Conservation (phyloP, 2,113 vertebrate genomes). For the Aleadryas rufinucha region DNA sequence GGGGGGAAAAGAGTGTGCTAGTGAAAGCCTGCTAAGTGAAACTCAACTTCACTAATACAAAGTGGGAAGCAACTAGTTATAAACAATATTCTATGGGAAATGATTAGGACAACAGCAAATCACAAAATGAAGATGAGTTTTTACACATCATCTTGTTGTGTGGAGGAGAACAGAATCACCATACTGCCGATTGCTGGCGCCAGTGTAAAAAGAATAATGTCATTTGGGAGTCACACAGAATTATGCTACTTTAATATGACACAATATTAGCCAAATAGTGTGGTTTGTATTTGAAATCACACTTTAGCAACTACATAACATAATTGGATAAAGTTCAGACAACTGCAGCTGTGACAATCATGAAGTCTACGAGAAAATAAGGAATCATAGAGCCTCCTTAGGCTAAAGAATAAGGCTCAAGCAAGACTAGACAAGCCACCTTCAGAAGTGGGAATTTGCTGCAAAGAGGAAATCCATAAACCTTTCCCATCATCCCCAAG, state of each 20-base stretch:
- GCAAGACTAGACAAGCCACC: not conserved
- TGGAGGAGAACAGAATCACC: not conserved
- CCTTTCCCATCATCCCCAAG: not conserved
- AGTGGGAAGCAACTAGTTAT: not conserved
- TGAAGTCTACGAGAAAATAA: not conserved
- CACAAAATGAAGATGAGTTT: not conserved
- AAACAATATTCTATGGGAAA: not conserved
- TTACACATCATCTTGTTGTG: not conserved
- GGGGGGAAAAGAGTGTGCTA: not conserved
- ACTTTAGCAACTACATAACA: not conserved
- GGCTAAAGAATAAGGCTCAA: not conserved
- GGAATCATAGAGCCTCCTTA: not conserved
- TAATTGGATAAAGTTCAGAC: not conserved
- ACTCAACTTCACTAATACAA: not conserved
- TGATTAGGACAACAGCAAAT: not conserved
- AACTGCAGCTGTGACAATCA: not conserved
- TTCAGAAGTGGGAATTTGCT: not conserved
- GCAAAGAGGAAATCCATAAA: not conserved
- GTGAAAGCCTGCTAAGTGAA: not conserved
- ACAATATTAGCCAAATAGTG: not conserved
- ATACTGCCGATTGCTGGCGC: not conserved
- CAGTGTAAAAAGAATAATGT: not conserved
- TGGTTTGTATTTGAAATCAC: not conserved
- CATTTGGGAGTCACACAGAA: not conserved
- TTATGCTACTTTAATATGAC: not conserved